Base-by-base conservation (phyloP, 2,113 vertebrate genomes). In the Anolis carolinensis region DNA sequence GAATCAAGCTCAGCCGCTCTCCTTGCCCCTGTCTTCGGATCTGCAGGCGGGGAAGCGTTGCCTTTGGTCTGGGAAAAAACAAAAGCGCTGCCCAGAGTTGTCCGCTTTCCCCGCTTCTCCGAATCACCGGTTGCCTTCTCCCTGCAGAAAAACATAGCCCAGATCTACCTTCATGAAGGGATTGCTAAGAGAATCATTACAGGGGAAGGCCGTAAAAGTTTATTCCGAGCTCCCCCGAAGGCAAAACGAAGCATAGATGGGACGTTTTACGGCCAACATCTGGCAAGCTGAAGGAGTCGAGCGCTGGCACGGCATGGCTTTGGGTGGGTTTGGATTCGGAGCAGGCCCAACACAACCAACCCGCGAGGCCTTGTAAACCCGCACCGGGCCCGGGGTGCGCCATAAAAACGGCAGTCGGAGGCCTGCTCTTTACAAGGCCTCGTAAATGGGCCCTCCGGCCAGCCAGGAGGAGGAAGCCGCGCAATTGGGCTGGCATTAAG, bases 191-290 rank as follows among this genome's bases (percentile, higher is more conserved):
- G 96, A 96, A 97, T 96, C 96, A 97, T 97, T 96, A 96, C 95
- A 95, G 95, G 93, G 95, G 95, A 96, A 96, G 94, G 96, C 93
- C 95, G 95, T 97, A 96, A 96, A 96, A 96, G 96, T 97, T 97
- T 97, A 96, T 97, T 96, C 96, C 95, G 89, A 94, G 92, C 74
- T 96, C 96, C 5, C 5, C 96, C 95, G 95, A 95, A 96, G 96
- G 96, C 95, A 95, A 96, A 96, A 97, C 95, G 94, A 44, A 44
- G 5, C 5, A 44, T 44, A 44, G 39, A 44, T 4, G 39, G 96
- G 96, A 93, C 93, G 96, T 96, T 96, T 97, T 97, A 97, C 96
- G 96, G 94, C 96, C 95, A 96, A 96, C 96, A 97, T 97, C 96
- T 97, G 96, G 95, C 95, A 94, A 89, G 93, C 90, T 93, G 89